Conservation (phyloP, 2,888 invertebrate genomes). For the Monoplex corrugatus region DNA sequence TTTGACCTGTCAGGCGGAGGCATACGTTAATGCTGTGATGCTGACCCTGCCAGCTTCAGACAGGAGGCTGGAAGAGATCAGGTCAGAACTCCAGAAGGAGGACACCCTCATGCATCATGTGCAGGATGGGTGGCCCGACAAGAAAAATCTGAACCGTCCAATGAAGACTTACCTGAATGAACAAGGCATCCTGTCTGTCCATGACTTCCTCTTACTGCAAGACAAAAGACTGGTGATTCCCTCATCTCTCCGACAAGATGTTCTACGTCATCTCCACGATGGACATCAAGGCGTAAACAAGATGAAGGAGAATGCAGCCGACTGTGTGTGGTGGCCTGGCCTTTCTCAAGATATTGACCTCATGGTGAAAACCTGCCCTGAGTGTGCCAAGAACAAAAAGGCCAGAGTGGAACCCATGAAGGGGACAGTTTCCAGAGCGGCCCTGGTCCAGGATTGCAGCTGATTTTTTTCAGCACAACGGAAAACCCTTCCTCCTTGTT, state of each 20-base stretch:
- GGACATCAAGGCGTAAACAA: constrained; percentile 27
- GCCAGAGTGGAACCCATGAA: constrained; percentile 28
- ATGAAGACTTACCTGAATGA: neutral
- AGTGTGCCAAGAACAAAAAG: constrained; percentile 14
- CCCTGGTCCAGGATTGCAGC: constrained; percentile 22
- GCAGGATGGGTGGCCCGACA: constrained; percentile 33
- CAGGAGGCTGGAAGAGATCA: neutral
- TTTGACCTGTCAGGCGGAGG: neutral
- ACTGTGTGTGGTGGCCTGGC: constrained; percentile 28
- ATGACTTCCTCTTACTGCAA: neutral
- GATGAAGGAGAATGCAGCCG: constrained; percentile 9
- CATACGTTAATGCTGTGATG: neutral
- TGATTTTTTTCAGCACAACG: constrained; percentile 1
- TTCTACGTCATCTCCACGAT: constrained; percentile 9
- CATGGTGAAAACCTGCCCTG: constrained; percentile 24
- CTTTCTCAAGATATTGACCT: constrained; percentile 6
- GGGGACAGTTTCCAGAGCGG: neutral
- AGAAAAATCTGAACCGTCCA: neutral
- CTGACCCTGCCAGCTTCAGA: neutral
- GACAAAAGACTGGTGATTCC: neutral
- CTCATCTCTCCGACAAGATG: constrained; percentile 20
- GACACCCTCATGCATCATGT: constrained; percentile 18
- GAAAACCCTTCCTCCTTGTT: constrained; percentile 16
- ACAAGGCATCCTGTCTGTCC: neutral
- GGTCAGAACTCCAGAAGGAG: neutral